Evolutionary conservation across 2,888 invertebrate species (phyloP), one percentile per base, ranked within the genome.

Genomic region (Ophonus ardosiacus): DNA sequence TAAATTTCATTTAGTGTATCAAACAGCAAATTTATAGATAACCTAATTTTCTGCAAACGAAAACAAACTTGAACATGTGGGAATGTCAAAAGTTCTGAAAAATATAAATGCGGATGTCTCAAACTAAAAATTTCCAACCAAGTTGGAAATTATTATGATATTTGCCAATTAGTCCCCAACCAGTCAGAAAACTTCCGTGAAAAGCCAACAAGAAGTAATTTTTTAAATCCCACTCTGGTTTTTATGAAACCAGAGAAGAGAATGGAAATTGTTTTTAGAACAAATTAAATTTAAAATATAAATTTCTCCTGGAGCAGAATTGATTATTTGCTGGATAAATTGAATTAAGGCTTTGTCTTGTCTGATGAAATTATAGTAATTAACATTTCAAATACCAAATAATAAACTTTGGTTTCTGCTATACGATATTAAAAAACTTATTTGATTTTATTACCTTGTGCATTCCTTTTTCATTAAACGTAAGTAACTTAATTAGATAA

Each of bases 351-450:
- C 38, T 15, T n/a, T 40, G 68, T 38, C 68, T 31, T 15, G 13
- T 15, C 24, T 68, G 68, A 68, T 68, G 68, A 38, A 68, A 68
- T 68, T 68, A 68, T 68, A 31, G n/a, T 68, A 38, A 68, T 68
- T 68, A 68, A 68, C 38, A 68, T 68, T 38, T 68, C 38, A 74
- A 74, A 74, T 17, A 51, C 18, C 51, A 18, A 18, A 74, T 15
- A 74, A 74, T 43, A 74, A 51, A 51, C 68, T 17, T 10, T 63
- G 59, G 15, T 18, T 61, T 24, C 31, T 68, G 68, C n/a, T 24
- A 68, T 68, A 68, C 68, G 68, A 74, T 74, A 74, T 74, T 74
- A 74, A 74, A 74, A 74, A 74, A 74, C 43, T 74, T 74, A 74
- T 74, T 74, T 74, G 0, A 74, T 74, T 74, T 57, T 57, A 78